These are phyloP conservation scores for Caenorhabditis doughertyi DNA, from an alignment of 2,888 invertebrate genomes.

Conservation along the genomic window DNA sequence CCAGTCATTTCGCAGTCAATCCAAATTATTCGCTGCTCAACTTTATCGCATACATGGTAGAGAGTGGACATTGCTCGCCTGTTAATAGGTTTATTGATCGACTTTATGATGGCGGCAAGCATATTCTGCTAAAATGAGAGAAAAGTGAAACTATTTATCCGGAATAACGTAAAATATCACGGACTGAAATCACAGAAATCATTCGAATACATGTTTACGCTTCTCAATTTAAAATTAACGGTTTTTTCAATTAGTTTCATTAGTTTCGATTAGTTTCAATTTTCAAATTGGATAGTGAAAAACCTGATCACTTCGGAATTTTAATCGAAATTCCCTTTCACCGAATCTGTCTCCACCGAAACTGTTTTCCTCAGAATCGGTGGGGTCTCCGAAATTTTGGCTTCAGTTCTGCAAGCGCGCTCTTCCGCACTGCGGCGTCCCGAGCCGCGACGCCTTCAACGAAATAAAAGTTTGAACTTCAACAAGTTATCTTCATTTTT, in stretches of 20 bases:
- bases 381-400: too few species aligned
- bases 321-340: too few species aligned
- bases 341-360: too few species aligned
- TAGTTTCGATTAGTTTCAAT: too few species aligned
- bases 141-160: background rate
- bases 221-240: too few species aligned
- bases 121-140: constrained; percentile 10
- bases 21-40: constrained; percentile 74
- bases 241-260: too few species aligned
- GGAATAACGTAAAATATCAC: background rate
- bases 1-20: constrained; percentile 89
- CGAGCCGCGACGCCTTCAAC: constrained; percentile 51
- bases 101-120: constrained; percentile 26
- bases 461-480: constrained; percentile 41
- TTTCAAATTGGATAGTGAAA: too few species aligned
- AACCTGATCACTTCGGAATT: too few species aligned
- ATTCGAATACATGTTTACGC: too few species aligned
- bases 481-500: background rate
- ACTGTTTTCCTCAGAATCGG: too few species aligned
- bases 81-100: constrained; percentile 41
- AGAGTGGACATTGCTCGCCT: constrained; percentile 54
- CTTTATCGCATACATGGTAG: constrained; percentile 35
- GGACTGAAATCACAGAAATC: background rate
- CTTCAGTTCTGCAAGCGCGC: constrained; percentile 44
- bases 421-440: constrained; percentile 30